Percentiles rank a stretch among this genome's conserved stretches.
These are phyloP conservation scores for Zaprionus camerounensis DNA, from an alignment of 1,140 invertebrate species.

Conservation along the genomic window DNA sequence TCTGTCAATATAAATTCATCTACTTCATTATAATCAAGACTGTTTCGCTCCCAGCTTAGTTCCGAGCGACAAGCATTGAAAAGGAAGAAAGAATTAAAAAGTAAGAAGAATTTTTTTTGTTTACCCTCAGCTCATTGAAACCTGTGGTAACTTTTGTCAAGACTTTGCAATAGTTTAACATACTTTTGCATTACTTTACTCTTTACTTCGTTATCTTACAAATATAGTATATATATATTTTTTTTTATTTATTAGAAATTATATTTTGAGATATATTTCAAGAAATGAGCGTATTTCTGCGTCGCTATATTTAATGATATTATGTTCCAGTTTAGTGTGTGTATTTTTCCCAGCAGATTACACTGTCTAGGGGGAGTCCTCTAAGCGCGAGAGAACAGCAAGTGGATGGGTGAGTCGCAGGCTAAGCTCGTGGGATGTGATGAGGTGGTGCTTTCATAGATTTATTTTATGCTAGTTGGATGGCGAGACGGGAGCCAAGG, in stretches of 20 bases:
- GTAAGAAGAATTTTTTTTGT: background rate
- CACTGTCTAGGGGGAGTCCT: conserved; percentile 23
- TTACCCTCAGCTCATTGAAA: background rate
- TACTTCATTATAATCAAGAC: background rate
- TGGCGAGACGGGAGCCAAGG: conserved; percentile 14
- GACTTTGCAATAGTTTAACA: background rate
- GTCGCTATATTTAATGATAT: conserved; percentile 9
- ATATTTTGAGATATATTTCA: background rate
- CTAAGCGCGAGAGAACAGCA: conserved; percentile 34
- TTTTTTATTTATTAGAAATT: background rate
- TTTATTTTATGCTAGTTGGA: conserved; percentile 42
- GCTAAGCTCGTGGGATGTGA: conserved; percentile 22
- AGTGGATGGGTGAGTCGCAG: conserved; percentile 45
- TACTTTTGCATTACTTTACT: background rate
- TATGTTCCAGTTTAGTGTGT: conserved; percentile 37
- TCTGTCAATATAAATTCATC: background rate
- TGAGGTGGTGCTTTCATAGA: conserved; percentile 42
- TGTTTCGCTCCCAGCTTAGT: background rate
- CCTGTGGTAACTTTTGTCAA: background rate
- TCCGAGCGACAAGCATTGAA: background rate
- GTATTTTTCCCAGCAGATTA: conserved; percentile 51
- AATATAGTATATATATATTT: background rate
- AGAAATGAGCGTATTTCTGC: conserved; percentile 13
- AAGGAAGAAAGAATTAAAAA: background rate
- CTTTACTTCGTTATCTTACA: background rate